Evolutionary conservation across 2,113 vertebrate genomes (phyloP), one percentile per base, ranked within the genome.

Genomic region (Hymenochirus boettgeri): DNA sequence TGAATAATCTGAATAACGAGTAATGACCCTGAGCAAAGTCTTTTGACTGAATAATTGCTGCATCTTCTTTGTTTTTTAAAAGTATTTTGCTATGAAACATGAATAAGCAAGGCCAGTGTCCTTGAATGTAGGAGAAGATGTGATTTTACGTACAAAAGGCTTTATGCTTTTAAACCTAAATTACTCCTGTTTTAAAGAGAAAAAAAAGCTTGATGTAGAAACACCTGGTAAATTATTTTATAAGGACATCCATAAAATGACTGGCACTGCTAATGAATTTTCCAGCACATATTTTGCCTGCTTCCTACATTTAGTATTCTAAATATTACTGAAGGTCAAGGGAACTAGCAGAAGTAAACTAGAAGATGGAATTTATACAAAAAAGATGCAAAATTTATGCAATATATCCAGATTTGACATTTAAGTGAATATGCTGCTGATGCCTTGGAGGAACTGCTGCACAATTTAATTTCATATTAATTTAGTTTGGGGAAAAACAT

Each of bases 381-480:
- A 57, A 66, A 69, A 66, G 48, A 69, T 69, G 65, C 65, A 60
- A 69, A 69, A 69, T 45, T 17, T 69, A 69, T 69, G 65, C 57
- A 69, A 60, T 60, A 46, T 69, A 69, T 69, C 57, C 57, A 60
- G 65, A 60, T 69, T 69, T 69, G 65, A 60, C 65, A 69, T 69
- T 69, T 69, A 69, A 69, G 65, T 27, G 47, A 59, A 69, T 60
- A 54, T 59, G 57, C 35, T 60, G 33, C 48, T 53, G 26, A 69
- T 69, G 65, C 65, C 65, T 69, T 45, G 24, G 57, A 69, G 65
- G 48, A 60, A 53, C 56, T 69, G 22, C 57, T 60, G 65, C 57
- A 69, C 65, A 69, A 60, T 69, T 69, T 69, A 69, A 69, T 69
- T 69, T 69, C 56, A 47, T 69, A 69, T 69, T 60, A 69, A 69